Percentiles rank a stretch among this genome's conserved stretches.
Conservation (phyloP, 2,888 invertebrate genomes). For the Linnaemya vulpina region DNA sequence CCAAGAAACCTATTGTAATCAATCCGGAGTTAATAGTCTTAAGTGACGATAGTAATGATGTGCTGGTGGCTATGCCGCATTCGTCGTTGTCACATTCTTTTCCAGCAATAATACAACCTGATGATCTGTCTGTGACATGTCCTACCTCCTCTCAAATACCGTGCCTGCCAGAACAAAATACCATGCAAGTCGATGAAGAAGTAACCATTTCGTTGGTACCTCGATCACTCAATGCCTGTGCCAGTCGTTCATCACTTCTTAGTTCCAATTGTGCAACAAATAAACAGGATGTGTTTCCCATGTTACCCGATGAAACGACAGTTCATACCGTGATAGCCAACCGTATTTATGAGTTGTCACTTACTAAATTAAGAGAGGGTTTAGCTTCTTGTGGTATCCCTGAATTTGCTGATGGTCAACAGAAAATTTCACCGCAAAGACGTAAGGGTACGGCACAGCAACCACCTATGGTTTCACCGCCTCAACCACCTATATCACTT, state of each 20-base stretch:
- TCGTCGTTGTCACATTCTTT: slow-evolving; percentile 12
- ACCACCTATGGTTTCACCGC: slow-evolving; percentile 75
- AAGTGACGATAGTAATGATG: slow-evolving; percentile 77
- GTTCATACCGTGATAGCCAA: slow-evolving; percentile 82
- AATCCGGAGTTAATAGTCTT: slow-evolving; percentile 77
- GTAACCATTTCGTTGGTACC: slow-evolving; percentile 80
- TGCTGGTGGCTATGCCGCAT: slow-evolving; percentile 11
- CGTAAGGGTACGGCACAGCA: slow-evolving; percentile 69
- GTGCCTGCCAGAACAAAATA: slow-evolving; percentile 62
- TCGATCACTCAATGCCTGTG: slow-evolving; percentile 75
- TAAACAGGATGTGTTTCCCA: slow-evolving; percentile 73
- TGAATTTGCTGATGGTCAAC: slow-evolving; percentile 76
- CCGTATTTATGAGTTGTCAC: slow-evolving; percentile 80
- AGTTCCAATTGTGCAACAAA: slow-evolving; percentile 23
- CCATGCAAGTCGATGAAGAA: slow-evolving; percentile 77
- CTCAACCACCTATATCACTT: slow-evolving; percentile 78
- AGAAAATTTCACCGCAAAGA: slow-evolving; percentile 73
- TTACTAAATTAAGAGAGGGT: slow-evolving; percentile 81
- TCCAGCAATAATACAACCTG: slow-evolving; percentile 8
- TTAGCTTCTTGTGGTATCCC: slow-evolving; percentile 80
- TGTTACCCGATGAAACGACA: slow-evolving; percentile 80
- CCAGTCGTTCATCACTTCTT: slow-evolving; percentile 38
- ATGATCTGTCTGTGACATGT: slow-evolving; percentile 52
- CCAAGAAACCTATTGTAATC: slow-evolving; percentile 55
- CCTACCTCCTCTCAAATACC: slow-evolving; percentile 52